Evolutionary conservation across 1,140 invertebrate genomes (phyloP), one percentile per base, ranked within the genome.

Genomic region (Heterodera schachtii): DNA sequence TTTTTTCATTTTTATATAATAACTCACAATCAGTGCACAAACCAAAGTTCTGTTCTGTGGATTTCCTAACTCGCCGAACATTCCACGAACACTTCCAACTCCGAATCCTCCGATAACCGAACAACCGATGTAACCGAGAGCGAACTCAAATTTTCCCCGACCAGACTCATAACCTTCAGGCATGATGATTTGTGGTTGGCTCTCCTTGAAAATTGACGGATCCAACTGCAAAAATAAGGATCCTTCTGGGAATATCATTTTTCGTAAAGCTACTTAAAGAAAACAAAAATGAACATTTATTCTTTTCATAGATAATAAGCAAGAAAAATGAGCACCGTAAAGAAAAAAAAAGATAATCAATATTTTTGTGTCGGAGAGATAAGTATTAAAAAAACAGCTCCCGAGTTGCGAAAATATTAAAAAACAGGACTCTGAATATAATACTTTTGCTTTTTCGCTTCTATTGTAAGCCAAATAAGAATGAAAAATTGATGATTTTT

Each of bases 131-230:
- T 86, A 80, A 44, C 85, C 86, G 16, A 86, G 74, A 19, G 78
- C 82, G 67, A 87, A 85, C 75, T 86, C 85, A 66, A 86, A 86
- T 66, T 82, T 80, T 60, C 85, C 85, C 73, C 84, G 80, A n/a
- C 86, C 85, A 66, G 79, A 64, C 43, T 85, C 84, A 82, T 81
- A 83, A 5, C 86, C 86, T 64, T 86, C 85, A n/a, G 84, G 86
- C 71, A 87, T 82, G 49, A 86, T 87, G 70, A 87, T 87, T 60
- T 86, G 70, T 13, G 85, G 86, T 60, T 86, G 75, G 41, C 83
- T 86, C 11, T 47, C 46, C 31, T 60, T 31, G 76, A 86, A 86
- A 57, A 86, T 87, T 47, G 86, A 81, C 9, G 86, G 85, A 79
- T 86, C 85, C 81, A 87, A 79, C 86, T 86, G 44, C n/a, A 83